Evolutionary conservation across 64 coral and sea anemone species (phyloP), one percentile per base, ranked within the genome.

Genomic region (Stichodactyla mertensii): DNA sequence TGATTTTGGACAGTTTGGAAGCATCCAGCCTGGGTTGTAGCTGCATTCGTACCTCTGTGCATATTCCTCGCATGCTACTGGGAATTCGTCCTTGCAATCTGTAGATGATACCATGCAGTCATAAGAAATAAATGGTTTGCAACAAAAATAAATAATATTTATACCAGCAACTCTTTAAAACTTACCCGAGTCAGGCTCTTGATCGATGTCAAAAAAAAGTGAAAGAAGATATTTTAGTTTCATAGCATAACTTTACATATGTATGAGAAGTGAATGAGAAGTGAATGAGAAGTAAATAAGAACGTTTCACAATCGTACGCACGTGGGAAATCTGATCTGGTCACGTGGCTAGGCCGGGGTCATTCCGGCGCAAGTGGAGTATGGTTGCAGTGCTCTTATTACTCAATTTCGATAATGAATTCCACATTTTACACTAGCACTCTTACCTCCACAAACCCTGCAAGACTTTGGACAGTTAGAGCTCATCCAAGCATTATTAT

Each of bases 1-100:
- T 11, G 89, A 91, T 57, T 91, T 95, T 16, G 83, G 54, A 18
- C 93, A 95, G 87, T 92, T 85, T 15, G 70, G 53, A 61, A 92
- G 84, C 93, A 95, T 95, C 93, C 93, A 95, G 4, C 83, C 78
- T 16, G 93, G 93, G 61, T 95, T 95, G 31, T 88, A 84, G 13
- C 83, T 52, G 23, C 93, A 95, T 52, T 95, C 93, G 6, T 89
- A 86, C 10, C 79, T 26, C 6, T 74, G 45, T 36, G 51, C 77
- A 82, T 90, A 95, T 31, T 85, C 31, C 51, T 95, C 87, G 19
- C 93, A 95, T 6, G 93, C 93, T 15, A 64, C 86, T 0, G 93
- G 93, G 19, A 87, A 92, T 53, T 92, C 83, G 57, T 95, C 93
- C 16, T 88, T 84, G 55, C 93, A 95, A 64, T 95, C 93, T 95